Evolutionary conservation across 53 echinoderm and acorn worm genomes (phyloP).

Genomic region (Crossaster papposus): DNA sequence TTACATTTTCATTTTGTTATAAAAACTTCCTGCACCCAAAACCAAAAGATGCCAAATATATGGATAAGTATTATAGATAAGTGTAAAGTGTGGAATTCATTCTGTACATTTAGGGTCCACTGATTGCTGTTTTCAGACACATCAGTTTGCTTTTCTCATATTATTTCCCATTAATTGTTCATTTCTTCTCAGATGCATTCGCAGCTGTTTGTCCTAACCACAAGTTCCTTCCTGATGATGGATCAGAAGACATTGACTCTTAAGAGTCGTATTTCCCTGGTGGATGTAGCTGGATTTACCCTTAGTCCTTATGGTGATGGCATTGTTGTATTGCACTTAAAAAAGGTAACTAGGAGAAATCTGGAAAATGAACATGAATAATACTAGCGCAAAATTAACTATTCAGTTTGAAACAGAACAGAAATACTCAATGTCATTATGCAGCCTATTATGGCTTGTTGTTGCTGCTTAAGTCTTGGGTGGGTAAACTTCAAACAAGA

Average conservation of each 20-base stretch:
- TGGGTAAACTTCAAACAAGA: too few species aligned
- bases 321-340: constrained; percentile 77
- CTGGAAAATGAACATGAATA: neutral
- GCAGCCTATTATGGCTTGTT: too few species aligned
- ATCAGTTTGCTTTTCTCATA: neutral
- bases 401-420: too few species aligned
- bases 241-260: constrained; percentile 84
- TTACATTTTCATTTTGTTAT: too few species aligned
- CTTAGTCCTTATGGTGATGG: constrained; percentile 93
- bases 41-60: too few species aligned
- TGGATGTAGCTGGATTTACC: constrained; percentile 78
- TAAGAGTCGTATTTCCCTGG: constrained; percentile 77
- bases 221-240: constrained; percentile 83
- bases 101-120: too few species aligned
- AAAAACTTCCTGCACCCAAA: too few species aligned
- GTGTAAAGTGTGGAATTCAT: too few species aligned
- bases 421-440: too few species aligned
- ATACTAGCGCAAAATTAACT: too few species aligned
- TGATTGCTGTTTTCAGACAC: neutral
- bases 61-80: too few species aligned
- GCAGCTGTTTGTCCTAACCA: constrained; percentile 80
- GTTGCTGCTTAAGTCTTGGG: too few species aligned
- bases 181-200: constrained; percentile 64
- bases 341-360: constrained; percentile 66
- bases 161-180: neutral